These are phyloP conservation scores for Circaetus cinerascens DNA, from an alignment of 2,113 vertebrate species.

Conservation along the genomic window DNA sequence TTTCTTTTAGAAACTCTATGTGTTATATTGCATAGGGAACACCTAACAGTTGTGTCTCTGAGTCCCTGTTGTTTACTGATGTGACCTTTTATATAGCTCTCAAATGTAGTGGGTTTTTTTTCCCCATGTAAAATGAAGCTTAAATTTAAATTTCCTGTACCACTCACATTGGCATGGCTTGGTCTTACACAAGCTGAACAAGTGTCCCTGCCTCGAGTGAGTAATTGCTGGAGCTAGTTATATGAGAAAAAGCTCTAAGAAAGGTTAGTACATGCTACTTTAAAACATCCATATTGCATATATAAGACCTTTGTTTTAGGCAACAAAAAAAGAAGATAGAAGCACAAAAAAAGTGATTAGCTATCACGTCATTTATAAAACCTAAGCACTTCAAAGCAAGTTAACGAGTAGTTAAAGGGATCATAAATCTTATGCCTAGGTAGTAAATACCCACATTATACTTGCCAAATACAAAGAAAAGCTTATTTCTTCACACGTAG, in stretches of 20 bases:
- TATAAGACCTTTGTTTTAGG: neutral
- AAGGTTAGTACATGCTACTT: neutral
- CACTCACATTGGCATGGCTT: neutral
- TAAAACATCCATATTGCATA: neutral
- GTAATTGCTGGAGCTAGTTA: neutral
- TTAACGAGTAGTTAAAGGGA: neutral
- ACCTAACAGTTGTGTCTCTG: constrained; percentile 8
- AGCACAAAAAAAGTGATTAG: neutral
- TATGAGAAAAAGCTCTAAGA: neutral
- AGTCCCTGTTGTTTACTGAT: constrained; percentile 50
- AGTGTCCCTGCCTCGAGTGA: neutral
- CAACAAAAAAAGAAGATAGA: neutral
- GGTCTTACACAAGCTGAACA: neutral
- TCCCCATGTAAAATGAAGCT: neutral
- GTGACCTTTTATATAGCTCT: constrained; percentile 39
- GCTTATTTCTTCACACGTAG: neutral
- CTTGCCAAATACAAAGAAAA: neutral
- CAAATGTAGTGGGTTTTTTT: neutral
- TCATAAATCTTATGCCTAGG: neutral
- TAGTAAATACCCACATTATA: neutral
- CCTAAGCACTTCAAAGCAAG: neutral
- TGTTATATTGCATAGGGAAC: neutral
- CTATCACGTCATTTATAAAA: neutral
- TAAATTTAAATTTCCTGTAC: neutral
- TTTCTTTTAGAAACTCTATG: neutral